Evolutionary conservation across 1,140 invertebrate species (phyloP).

Genomic region (Oncopeltus fasciatus): DNA sequence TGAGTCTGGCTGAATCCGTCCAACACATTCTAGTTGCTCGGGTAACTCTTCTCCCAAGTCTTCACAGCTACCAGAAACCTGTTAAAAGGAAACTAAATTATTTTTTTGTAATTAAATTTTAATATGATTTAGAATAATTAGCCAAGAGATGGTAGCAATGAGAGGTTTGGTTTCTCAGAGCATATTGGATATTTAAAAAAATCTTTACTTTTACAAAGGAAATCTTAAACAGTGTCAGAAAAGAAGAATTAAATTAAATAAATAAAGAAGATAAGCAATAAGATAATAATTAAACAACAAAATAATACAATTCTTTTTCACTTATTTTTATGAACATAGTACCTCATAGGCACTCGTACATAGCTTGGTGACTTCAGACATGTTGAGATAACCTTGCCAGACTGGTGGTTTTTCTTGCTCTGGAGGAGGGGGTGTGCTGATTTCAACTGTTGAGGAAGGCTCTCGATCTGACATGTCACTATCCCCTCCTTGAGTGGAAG

Average conservation of each 20-base stretch:
- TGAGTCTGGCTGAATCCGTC: constrained; percentile 74
- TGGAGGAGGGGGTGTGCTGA: constrained; percentile 37
- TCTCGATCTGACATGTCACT: constrained; percentile 30
- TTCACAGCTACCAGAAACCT: constrained; percentile 43
- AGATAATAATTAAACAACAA: too few relatives aligned
- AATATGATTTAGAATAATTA: too few relatives aligned
- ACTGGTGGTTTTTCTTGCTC: constrained; percentile 36
- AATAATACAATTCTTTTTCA: too few relatives aligned
- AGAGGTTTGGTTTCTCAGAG: too few relatives aligned
- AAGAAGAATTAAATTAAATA: too few relatives aligned
- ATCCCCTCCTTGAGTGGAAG: background rate
- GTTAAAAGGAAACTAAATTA: background rate
- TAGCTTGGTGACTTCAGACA: constrained; percentile 83
- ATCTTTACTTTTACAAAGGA: too few relatives aligned
- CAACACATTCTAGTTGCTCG: constrained; percentile 72
- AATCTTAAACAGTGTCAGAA: too few relatives aligned
- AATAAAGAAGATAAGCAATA: too few relatives aligned
- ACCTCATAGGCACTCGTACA: constrained; percentile 69
- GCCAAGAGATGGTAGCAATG: too few relatives aligned
- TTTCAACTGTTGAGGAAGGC: constrained; percentile 41
- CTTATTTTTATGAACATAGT: too few relatives aligned
- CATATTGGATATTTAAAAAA: too few relatives aligned
- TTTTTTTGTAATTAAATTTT: too few relatives aligned
- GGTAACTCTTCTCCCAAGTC: constrained; percentile 57
- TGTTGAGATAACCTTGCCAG: constrained; percentile 78